Conservation (phyloP, 2,888 invertebrate genomes). For the Epistrophella euchroma region DNA sequence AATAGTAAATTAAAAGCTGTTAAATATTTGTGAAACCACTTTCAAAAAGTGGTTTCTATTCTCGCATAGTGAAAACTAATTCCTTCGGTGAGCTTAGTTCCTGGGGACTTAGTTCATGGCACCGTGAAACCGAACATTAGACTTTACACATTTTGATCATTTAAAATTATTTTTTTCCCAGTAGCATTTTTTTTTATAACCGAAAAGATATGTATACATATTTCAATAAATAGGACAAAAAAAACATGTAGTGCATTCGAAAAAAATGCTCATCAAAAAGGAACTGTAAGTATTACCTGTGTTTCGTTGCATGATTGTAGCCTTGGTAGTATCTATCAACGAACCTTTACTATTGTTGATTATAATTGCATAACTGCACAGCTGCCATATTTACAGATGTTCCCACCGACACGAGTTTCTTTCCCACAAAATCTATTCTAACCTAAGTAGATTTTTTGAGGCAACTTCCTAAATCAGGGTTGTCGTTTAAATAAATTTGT, state of each 20-base stretch:
- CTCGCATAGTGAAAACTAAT: too few relatives aligned
- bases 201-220: not conserved
- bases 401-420: conserved; percentile 45
- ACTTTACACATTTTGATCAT: not conserved
- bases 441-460: not conserved
- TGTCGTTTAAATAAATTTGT: not conserved
- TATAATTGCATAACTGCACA: conserved; percentile 46
- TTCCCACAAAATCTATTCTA: conserved; percentile 4
- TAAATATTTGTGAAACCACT: too few relatives aligned
- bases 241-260: conserved; percentile 7
- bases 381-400: conserved; percentile 55
- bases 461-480: not conserved
- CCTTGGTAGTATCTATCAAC: not conserved
- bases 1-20: too few relatives aligned
- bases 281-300: conserved; percentile 41
- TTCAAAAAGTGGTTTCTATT: too few relatives aligned
- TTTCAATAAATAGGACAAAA: not conserved
- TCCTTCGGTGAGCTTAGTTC: too few relatives aligned
- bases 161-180: not conserved
- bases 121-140: too few relatives aligned
- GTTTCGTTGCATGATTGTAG: not conserved
- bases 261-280: conserved; percentile 3
- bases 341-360: conserved; percentile 40
- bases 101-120: too few relatives aligned
- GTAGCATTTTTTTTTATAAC: not conserved